phyloP scores from a whole-genome alignment of 1,140 invertebrate genomes.

The Pomacea maculata region DNA sequence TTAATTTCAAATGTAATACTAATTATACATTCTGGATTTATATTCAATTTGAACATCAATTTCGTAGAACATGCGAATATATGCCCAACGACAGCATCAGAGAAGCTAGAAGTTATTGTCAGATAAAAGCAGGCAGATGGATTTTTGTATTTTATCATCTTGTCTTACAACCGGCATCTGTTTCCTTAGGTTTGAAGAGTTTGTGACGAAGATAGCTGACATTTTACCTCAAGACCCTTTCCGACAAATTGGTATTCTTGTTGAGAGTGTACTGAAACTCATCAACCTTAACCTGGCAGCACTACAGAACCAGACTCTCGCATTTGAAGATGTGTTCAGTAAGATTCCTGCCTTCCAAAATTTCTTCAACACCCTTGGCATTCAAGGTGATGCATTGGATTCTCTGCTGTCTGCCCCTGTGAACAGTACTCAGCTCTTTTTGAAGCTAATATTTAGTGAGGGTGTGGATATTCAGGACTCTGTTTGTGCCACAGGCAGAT shows the following conservation, averaged over 20 bases:
- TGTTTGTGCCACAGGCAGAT: background rate
- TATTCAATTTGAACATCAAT: background rate
- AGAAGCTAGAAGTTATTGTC: too few relatives aligned
- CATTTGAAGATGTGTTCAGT: conserved; percentile 29
- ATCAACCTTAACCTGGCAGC: conserved; percentile 29
- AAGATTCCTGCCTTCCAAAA: conserved; percentile 27
- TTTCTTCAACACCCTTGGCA: conserved; percentile 25
- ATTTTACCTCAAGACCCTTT: conserved; percentile 26
- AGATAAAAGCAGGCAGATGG: too few relatives aligned
- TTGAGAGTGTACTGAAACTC: conserved; percentile 27
- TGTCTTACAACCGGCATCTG: background rate
- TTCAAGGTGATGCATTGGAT: conserved; percentile 23
- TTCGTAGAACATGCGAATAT: too few relatives aligned
- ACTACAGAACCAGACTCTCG: conserved; percentile 24
- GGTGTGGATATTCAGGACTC: background rate
- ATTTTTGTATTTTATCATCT: too few relatives aligned
- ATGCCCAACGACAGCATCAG: too few relatives aligned
- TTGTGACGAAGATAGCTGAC: conserved; percentile 12
- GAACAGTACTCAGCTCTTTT: conserved; percentile 26
- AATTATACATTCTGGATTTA: background rate
- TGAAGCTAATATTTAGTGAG: conserved; percentile 22
- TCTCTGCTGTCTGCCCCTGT: conserved; percentile 31
- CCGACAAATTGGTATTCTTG: conserved; percentile 23
- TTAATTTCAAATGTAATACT: background rate
- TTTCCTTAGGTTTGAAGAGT: conserved; percentile 17